phyloP scores from a whole-genome alignment of 2,113 vertebrate species.

The Clarias gariepinus region DNA sequence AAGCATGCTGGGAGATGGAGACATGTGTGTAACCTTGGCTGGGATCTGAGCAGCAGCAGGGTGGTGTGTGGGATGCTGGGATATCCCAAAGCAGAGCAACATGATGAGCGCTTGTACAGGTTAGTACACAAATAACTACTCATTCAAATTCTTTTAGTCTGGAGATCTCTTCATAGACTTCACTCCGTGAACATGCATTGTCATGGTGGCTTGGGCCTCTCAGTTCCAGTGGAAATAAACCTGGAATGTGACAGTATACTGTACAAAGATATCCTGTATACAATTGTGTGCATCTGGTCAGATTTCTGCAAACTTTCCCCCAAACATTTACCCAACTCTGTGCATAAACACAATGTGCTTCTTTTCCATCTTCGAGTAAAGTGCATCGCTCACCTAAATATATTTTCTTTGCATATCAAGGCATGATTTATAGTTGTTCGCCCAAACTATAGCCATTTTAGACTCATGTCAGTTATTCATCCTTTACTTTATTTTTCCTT shows the following conservation, averaged over 20 bases:
- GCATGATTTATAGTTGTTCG: neutral
- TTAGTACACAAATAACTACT: too few species aligned
- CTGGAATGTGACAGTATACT: neutral
- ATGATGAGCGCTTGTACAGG: constrained; percentile 83
- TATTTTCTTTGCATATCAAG: neutral
- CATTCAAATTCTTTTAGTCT: neutral
- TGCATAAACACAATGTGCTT: neutral
- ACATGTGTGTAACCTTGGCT: constrained; percentile 84
- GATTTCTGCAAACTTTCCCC: neutral
- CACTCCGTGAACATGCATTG: neutral
- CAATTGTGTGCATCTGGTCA: neutral
- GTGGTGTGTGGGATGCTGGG: constrained; percentile 95
- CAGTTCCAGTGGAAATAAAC: neutral
- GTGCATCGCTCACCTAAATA: neutral
- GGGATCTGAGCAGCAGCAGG: constrained; percentile 84
- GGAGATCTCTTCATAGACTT: neutral
- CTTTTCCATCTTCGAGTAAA: neutral
- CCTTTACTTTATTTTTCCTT: constrained; percentile 10
- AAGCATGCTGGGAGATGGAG: constrained; percentile 88
- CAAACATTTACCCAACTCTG: neutral
- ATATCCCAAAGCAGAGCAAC: constrained; percentile 78
- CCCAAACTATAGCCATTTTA: neutral
- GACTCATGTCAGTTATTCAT: neutral
- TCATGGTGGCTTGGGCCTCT: neutral
- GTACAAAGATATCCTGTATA: neutral